Conservation (phyloP, 2,888 invertebrate species). For the Nymphalis polychloros region DNA sequence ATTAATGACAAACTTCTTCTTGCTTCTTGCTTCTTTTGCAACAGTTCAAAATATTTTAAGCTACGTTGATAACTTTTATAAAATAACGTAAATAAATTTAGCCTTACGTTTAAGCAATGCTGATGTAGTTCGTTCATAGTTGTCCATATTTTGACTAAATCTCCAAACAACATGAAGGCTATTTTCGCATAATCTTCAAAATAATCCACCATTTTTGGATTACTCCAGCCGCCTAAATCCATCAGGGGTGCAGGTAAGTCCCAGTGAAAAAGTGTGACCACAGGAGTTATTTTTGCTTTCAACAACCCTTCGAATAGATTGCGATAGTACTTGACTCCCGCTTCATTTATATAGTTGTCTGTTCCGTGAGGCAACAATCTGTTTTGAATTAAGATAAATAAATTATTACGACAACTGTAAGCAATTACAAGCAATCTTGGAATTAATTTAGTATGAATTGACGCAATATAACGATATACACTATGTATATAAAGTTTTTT, state of each 20-base stretch:
- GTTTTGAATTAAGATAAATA: conserved; percentile 26
- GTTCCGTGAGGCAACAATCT: conserved; percentile 87
- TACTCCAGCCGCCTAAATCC: conserved; percentile 79
- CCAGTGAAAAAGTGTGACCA: conserved; percentile 86
- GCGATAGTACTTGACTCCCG: conserved; percentile 88
- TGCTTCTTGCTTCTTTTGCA: too few relatives aligned
- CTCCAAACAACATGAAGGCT: conserved; percentile 82
- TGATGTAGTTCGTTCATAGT: conserved; percentile 88
- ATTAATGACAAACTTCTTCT: too few relatives aligned
- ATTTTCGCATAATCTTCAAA: conserved; percentile 80
- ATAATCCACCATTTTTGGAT: conserved; percentile 76
- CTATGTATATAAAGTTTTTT: too few relatives aligned
- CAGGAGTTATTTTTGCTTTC: conserved; percentile 84
- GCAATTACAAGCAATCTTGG: not conserved
- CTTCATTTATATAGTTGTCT: conserved; percentile 83
- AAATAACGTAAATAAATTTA: conserved; percentile 7
- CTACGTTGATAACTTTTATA: conserved; percentile 7
- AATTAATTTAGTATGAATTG: too few relatives aligned
- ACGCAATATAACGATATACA: too few relatives aligned
- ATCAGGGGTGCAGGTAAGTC: conserved; percentile 78
- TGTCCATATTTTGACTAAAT: conserved; percentile 86
- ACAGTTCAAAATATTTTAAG: not conserved
- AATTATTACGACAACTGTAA: not conserved
- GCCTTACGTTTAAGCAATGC: conserved; percentile 73
- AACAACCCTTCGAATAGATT: conserved; percentile 86